These are phyloP conservation scores for Caradrina clavipalpis DNA, from an alignment of 2,888 invertebrate genomes.

Conservation along the genomic window DNA sequence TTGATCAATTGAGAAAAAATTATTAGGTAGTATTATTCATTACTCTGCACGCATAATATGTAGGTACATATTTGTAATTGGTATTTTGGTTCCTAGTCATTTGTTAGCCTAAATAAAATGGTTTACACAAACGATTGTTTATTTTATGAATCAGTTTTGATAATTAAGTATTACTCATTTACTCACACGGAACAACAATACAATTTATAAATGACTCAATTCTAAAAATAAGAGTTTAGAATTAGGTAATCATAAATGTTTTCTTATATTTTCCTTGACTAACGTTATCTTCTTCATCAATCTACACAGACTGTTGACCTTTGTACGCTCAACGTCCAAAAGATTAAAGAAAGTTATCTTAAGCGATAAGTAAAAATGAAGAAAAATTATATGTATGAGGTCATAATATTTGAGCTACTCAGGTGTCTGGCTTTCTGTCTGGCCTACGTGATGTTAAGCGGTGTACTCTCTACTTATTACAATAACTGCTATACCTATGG, in stretches of 20 bases:
- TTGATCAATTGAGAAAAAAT: not conserved
- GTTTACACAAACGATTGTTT: slow-evolving; percentile 4
- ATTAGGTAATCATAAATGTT: not conserved
- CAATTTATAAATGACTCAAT: not conserved
- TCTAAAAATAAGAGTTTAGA: not conserved
- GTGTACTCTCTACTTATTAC: not conserved
- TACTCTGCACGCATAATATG: not conserved
- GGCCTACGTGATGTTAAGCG: not conserved
- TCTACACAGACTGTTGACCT: not conserved
- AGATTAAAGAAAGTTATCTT: not conserved
- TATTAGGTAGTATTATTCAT: slow-evolving; percentile 5
- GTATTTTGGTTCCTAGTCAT: slow-evolving; percentile 20
- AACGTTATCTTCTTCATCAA: not conserved
- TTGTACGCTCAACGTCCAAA: not conserved
- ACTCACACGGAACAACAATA: slow-evolving; percentile 1
- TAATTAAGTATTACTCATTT: slow-evolving; percentile 8
- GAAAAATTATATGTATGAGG: not conserved
- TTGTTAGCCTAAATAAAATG: not conserved
- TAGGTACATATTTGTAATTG: slow-evolving; percentile 1
- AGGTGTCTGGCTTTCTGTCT: not conserved
- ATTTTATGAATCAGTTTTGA: slow-evolving; percentile 14
- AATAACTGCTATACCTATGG: not conserved
- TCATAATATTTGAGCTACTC: not conserved
- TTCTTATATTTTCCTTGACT: not conserved
- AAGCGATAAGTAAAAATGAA: not conserved